These are phyloP conservation scores for Setophaga kirtlandii DNA, from an alignment of 2,113 vertebrate genomes.

Conservation along the genomic window DNA sequence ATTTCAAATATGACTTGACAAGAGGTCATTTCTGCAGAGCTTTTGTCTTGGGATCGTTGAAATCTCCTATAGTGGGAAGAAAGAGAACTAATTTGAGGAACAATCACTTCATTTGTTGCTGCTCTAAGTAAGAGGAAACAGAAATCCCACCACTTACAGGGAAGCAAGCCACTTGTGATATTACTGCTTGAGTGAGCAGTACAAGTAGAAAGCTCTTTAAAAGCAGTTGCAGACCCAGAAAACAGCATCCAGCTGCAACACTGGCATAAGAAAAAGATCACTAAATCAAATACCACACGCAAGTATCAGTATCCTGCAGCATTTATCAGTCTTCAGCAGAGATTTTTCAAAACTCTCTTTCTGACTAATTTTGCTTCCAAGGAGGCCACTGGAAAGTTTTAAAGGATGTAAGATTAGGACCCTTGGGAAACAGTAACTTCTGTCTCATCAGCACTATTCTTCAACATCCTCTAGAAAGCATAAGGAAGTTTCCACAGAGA, in stretches of 20 bases:
- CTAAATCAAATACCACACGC: background rate
- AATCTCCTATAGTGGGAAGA: background rate
- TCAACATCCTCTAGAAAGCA: background rate
- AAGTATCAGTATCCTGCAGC: background rate
- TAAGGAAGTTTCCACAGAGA: background rate
- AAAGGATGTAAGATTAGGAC: background rate
- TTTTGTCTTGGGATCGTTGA: background rate
- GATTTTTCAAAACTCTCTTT: background rate
- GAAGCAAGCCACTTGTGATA: background rate
- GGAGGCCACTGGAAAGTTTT: background rate
- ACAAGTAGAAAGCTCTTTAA: background rate
- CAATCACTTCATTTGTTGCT: background rate
- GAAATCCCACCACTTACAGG: background rate
- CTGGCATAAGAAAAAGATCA: background rate
- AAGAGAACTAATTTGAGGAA: background rate
- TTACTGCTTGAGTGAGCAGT: background rate
- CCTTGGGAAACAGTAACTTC: background rate
- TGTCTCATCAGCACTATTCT: background rate
- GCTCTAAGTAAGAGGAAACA: background rate
- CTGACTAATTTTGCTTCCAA: background rate
- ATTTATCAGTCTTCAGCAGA: background rate
- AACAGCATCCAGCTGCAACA: background rate
- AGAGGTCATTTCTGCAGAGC: slow-evolving; percentile 80
- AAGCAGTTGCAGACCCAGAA: background rate
- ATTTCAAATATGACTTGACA: slow-evolving; percentile 85